phyloP scores from a whole-genome alignment of 2,888 invertebrate genomes.

The Periphyllus acericola region DNA sequence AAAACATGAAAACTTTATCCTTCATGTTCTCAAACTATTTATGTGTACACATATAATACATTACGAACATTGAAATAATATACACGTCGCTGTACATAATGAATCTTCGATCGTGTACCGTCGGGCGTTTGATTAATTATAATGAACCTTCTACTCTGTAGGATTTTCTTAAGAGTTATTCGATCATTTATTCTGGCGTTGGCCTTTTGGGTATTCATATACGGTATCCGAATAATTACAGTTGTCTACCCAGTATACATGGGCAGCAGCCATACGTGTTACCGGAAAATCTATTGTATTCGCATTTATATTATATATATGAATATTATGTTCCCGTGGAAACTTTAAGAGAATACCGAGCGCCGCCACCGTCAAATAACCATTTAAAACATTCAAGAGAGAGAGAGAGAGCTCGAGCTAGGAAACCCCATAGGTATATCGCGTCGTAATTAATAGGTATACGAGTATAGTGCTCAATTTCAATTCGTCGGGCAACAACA shows the following conservation, averaged over 20 bases:
- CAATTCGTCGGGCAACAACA: background rate
- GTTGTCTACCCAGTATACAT: background rate
- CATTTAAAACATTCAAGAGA: slow-evolving; percentile 1
- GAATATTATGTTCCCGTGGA: background rate
- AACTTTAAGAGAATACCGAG: background rate
- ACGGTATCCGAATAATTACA: slow-evolving; percentile 12
- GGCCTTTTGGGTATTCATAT: background rate
- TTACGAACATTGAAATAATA: background rate
- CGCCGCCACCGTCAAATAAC: background rate
- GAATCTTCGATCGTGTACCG: background rate
- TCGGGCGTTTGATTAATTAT: background rate
- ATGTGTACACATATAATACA: too few relatives aligned
- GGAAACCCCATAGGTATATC: background rate
- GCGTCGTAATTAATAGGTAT: slow-evolving; percentile 26
- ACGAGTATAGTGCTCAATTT: background rate
- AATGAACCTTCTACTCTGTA: background rate
- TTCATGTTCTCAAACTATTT: too few relatives aligned
- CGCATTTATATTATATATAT: too few relatives aligned
- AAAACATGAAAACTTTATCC: too few relatives aligned
- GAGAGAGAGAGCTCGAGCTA: background rate
- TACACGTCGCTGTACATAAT: background rate
- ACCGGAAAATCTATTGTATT: background rate
- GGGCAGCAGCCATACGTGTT: slow-evolving; percentile 7
- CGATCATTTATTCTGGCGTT: background rate
- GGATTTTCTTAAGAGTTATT: background rate